These are phyloP conservation scores for Aspidiotus rigidus DNA, from an alignment of 2,888 invertebrate species.

Conservation along the genomic window DNA sequence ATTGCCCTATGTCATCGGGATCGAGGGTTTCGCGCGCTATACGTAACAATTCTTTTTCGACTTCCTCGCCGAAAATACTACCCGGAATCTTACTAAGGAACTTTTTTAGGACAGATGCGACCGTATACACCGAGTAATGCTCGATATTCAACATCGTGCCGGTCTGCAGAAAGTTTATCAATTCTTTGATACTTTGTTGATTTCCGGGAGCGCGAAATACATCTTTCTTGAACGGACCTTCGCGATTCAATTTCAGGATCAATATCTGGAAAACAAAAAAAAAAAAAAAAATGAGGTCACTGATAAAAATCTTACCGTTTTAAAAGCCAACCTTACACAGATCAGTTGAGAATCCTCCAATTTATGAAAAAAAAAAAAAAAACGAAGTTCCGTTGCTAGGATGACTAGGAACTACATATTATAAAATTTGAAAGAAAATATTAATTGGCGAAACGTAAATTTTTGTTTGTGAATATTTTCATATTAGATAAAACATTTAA, in stretches of 20 bases:
- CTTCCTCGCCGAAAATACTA: conserved; percentile 87
- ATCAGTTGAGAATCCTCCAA: too few species aligned
- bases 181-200: conserved; percentile 87
- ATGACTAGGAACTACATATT: too few species aligned
- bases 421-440: too few species aligned
- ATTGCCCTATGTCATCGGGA: conserved; percentile 73
- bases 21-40: conserved; percentile 75
- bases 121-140: conserved; percentile 93
- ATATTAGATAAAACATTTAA: too few species aligned
- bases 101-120: conserved; percentile 95
- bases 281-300: neutral
- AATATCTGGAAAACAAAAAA: conserved; percentile 55
- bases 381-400: too few species aligned
- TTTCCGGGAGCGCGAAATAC: conserved; percentile 92
- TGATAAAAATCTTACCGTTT: too few species aligned
- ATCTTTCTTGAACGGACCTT: conserved; percentile 85
- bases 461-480: too few species aligned
- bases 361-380: too few species aligned
- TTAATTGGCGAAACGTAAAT: too few species aligned
- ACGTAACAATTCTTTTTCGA: conserved; percentile 80
- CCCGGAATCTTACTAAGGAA: conserved; percentile 94
- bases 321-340: too few species aligned
- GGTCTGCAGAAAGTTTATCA: conserved; percentile 81
- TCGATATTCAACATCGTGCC: conserved; percentile 85
- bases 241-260: conserved; percentile 86